These are phyloP conservation scores for Sinocyclocheilus rhinocerous DNA, from an alignment of 2,113 vertebrate species.

Conservation along the genomic window DNA sequence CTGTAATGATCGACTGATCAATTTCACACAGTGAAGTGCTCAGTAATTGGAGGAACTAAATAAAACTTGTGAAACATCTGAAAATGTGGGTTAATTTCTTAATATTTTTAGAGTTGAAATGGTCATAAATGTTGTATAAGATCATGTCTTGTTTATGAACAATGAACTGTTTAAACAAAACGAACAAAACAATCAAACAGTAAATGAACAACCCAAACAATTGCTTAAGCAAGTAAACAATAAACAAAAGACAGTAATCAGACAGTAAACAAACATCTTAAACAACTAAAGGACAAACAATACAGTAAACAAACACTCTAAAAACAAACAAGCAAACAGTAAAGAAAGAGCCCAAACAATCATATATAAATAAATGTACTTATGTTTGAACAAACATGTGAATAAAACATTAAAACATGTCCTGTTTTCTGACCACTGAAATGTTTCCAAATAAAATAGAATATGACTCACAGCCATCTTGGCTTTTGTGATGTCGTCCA, in stretches of 20 bases:
- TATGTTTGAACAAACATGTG: too few species aligned
- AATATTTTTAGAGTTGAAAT: neutral
- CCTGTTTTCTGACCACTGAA: too few species aligned
- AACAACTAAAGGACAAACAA: too few species aligned
- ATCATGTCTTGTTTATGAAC: neutral
- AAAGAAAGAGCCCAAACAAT: too few species aligned
- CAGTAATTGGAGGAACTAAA: neutral
- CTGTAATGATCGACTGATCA: neutral
- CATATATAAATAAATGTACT: too few species aligned
- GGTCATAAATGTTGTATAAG: neutral
- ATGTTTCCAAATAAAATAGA: neutral
- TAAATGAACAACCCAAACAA: neutral
- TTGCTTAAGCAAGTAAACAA: too few species aligned
- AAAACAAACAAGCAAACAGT: too few species aligned
- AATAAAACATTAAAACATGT: too few species aligned
- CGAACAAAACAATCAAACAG: neutral
- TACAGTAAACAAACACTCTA: too few species aligned
- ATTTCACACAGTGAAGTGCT: neutral
- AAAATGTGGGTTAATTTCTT: neutral
- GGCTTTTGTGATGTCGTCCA: conserved; percentile 89
- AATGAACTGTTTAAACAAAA: too few species aligned
- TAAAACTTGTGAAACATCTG: too few species aligned
- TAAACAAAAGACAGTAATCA: neutral
- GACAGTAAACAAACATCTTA: neutral
- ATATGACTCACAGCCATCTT: conserved; percentile 84